Evolutionary conservation across 2,888 invertebrate species (phyloP), one percentile per base, ranked within the genome.

Genomic region (Nysson spinosus): DNA sequence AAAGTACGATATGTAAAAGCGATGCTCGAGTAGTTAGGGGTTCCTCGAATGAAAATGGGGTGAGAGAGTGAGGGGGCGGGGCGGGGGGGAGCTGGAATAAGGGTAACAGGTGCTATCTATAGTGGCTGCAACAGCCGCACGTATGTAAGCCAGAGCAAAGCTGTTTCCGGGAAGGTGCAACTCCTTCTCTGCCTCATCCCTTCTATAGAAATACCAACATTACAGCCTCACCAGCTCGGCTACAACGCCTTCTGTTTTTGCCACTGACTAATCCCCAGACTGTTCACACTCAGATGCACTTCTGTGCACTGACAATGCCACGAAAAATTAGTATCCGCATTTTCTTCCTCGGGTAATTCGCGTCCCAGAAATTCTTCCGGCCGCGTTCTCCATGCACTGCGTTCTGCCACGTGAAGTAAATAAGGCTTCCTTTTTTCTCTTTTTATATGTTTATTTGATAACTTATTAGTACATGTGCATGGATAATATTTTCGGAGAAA

Each of bases 31-130:
- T 62, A 75, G 72, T 74, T 75, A 63, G 54, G 58, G 65, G 32
- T 56, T 47, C 58, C 44, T 61, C 55, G 69, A 65, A 62, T 64
- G 67, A 75, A 64, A 63, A 44, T 40, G 61, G 60, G 63, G 56
- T 5, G 72, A 52, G 54, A 58, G 64, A 63, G 64, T 34, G 40
- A 58, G 54, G 66, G 66, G 52, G 28, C 4, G 63, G 63, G n/a
- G n/a, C n/a, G 20, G 47, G 62, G 34, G 71, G 72, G 64, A 64
- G 69, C 58, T 52, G 66, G 72, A 77, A 75, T 68, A 75, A 79
- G 75, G 79, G 80, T 84, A 84, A 84, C 82, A 84, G 83, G 84
- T 84, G 83, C 74, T 78, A 78, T 76, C 81, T 79, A 77, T 75
- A 78, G 77, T 62, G 70, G 65, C 46, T 63, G 72, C 72, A 69